Percentiles rank a stretch among this genome's conserved stretches.
These are phyloP conservation scores for Limnephilus auricula DNA, from an alignment of 2,888 invertebrate species.

Conservation along the genomic window DNA sequence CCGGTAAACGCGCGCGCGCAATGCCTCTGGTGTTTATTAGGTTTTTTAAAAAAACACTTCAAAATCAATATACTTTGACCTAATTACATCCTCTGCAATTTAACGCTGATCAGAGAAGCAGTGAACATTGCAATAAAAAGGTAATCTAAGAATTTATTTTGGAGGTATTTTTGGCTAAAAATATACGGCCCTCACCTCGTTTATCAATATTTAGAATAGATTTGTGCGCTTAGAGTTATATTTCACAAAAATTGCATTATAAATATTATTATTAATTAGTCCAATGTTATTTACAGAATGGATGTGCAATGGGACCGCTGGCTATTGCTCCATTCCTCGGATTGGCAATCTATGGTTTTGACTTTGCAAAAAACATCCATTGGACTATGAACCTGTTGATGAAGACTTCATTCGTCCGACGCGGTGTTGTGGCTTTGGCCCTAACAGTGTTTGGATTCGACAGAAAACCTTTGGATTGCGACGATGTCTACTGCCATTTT, in stretches of 20 bases:
- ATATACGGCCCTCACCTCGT: too few species aligned
- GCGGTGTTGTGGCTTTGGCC: constrained; percentile 81
- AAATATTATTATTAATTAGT: background rate
- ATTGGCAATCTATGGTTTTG: constrained; percentile 83
- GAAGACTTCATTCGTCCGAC: constrained; percentile 82
- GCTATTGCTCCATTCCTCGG: constrained; percentile 83
- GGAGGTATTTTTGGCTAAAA: too few species aligned
- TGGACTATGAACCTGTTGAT: constrained; percentile 79
- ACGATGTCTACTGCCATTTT: constrained; percentile 82
- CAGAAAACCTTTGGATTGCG: constrained; percentile 78
- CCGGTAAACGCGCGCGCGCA: too few species aligned
- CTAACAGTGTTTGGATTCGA: constrained; percentile 81
- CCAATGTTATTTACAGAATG: constrained; percentile 77
- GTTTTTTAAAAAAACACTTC: background rate
- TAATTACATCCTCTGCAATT: too few species aligned
- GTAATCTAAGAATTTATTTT: too few species aligned
- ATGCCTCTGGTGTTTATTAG: too few species aligned
- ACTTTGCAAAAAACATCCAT: constrained; percentile 82
- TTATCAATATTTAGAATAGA: too few species aligned
- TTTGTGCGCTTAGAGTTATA: background rate
- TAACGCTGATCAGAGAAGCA: too few species aligned
- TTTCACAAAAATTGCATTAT: too few species aligned
- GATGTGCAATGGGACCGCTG: constrained; percentile 82
- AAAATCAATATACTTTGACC: too few species aligned
- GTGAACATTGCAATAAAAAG: too few species aligned